phyloP scores from a whole-genome alignment of 2,113 vertebrate species.

The Anseranas semipalmata region DNA sequence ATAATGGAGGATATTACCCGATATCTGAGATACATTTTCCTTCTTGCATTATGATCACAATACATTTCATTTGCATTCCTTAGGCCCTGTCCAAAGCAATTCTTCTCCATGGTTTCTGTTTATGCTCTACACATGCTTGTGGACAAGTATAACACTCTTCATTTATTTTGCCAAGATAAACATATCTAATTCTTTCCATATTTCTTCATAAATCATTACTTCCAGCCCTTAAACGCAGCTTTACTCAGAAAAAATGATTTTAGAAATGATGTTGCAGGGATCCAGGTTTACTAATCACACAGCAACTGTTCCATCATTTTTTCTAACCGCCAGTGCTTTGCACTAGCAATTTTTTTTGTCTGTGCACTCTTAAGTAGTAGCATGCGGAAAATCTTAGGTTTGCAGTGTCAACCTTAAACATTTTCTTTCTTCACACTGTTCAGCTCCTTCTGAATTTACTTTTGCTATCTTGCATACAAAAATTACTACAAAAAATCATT shows the following conservation, averaged over 20 bases:
- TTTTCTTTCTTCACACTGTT: neutral
- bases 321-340: neutral
- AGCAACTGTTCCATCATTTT: neutral
- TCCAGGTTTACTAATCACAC: conserved; percentile 9
- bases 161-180: conserved; percentile 52
- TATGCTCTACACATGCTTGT: conserved; percentile 51
- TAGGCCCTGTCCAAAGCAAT: conserved; percentile 65
- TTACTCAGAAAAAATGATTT: conserved; percentile 39
- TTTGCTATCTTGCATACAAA: neutral
- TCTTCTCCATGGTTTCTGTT: conserved; percentile 54
- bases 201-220: conserved; percentile 54
- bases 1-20: conserved; percentile 73
- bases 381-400: neutral
- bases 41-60: conserved; percentile 72
- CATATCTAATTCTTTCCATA: conserved; percentile 53
- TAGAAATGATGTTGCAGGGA: neutral
- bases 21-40: conserved; percentile 72
- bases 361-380: neutral
- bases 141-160: conserved; percentile 41
- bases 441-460: neutral
- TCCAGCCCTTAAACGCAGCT: conserved; percentile 16
- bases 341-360: neutral
- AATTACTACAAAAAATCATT: neutral
- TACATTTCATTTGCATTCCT: conserved; percentile 68
- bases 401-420: neutral